Percentiles rank a stretch among this genome's conserved stretches.
Conservation (phyloP, 2,888 invertebrate genomes). For the Arrhopalites spinosus region DNA sequence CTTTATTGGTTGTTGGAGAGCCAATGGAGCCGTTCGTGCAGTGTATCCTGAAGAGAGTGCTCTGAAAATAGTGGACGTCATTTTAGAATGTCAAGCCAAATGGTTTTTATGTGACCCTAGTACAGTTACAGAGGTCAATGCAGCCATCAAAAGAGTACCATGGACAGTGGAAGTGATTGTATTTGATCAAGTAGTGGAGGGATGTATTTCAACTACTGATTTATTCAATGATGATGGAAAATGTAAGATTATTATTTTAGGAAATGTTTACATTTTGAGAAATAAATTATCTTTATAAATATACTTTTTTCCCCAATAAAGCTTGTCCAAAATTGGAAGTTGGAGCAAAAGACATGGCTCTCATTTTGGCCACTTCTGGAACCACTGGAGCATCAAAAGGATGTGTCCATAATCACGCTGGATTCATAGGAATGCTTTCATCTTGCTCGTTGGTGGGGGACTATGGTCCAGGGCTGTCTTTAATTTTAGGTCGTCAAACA, state of each 20-base stretch:
- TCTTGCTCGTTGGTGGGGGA: not conserved
- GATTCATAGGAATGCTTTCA: not conserved
- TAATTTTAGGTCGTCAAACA: slow-evolving; percentile 37
- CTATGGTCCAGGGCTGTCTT: too few relatives aligned
- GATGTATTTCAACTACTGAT: slow-evolving; percentile 35
- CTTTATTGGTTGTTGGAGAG: slow-evolving; percentile 39
- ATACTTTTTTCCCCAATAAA: not conserved
- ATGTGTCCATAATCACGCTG: slow-evolving; percentile 18
- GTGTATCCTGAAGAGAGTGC: slow-evolving; percentile 36
- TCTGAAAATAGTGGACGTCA: slow-evolving; percentile 36
- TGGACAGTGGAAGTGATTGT: slow-evolving; percentile 47
- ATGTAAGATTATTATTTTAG: not conserved
- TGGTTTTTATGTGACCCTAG: slow-evolving; percentile 46
- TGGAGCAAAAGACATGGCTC: slow-evolving; percentile 15
- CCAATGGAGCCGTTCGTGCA: slow-evolving; percentile 36
- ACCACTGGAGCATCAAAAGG: slow-evolving; percentile 37
- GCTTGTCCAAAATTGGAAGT: not conserved
- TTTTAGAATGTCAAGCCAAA: slow-evolving; percentile 44
- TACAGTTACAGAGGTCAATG: slow-evolving; percentile 2
- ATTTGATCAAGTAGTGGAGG: slow-evolving; percentile 33
- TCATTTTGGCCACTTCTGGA: slow-evolving; percentile 32
- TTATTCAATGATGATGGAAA: slow-evolving; percentile 42
- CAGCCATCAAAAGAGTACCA: slow-evolving; percentile 26
- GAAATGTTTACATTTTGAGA: too few relatives aligned
- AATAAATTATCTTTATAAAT: too few relatives aligned